Evolutionary conservation across 2,797 vertebrate species (phyloP), one percentile per base, ranked within the genome.

Genomic region (Taenioides sp.): DNA sequence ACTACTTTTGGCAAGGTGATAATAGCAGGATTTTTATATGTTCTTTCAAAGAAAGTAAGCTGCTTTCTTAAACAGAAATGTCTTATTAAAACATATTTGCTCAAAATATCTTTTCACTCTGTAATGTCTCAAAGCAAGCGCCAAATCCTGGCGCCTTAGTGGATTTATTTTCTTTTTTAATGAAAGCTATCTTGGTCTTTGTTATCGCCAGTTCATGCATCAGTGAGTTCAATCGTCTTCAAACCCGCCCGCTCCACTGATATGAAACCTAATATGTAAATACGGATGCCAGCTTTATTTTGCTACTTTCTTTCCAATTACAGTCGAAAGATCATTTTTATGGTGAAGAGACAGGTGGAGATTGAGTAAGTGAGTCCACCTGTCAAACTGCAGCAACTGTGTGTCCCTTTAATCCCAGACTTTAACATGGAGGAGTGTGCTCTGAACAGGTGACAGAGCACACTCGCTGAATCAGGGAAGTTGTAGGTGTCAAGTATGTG

Each of bases 371-470:
- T 2, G 11, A 73, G 64, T 67, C 68, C 88, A 88, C 82, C 85
- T 88, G 86, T 87, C 76, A 73, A 72, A 78, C 70, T 71, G 1
- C 40, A 72, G 79, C 88, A 89, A 83, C 87, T 91, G 83, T 70
- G 76, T 63, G 66, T 89, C 74, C 79, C 72, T 78, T 80, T 57
- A 52, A 83, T 84, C 77, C 57, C 40, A 55, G 69, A 75, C 70
- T 84, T 81, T 74, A 69, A 86, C 63, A 68, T 73, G 72, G 66
- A 70, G 57, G 67, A 78, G 73, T 74, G 72, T 80, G 77, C 73
- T 70, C 28, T 71, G 11, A 85, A 91, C 89, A 92, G 90, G 81
- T 92, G 89, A 85, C 71, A 61, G 63, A 70, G 73, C 82, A n/a
- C 67, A 70, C 80, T 69, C 54, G 75, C 85, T 81, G 82, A 87